Evolutionary conservation across 2,113 vertebrate genomes (phyloP), one percentile per base, ranked within the genome.

Genomic region (Misgurnus anguillicaudatus): DNA sequence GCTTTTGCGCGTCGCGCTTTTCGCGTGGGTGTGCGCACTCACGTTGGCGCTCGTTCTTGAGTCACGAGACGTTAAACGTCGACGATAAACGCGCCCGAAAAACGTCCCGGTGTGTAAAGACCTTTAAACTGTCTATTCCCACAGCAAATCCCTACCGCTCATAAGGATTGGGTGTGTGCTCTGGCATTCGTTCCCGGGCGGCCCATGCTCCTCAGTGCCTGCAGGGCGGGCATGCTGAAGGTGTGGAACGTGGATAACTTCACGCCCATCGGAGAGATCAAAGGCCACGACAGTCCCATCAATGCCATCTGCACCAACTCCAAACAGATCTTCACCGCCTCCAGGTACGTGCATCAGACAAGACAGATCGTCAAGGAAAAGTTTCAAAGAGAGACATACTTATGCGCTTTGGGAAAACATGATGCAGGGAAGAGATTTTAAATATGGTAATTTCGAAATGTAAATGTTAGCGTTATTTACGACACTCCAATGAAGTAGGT

Each of bases 221-320:
- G 97, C 86, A 92, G 97, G 0, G 96, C 94, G 0, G 97, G 97
- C 10, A 81, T 95, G 90, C 90, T 99, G 84, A 99, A 99, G 68
- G 96, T 98, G 58, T 99, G 97, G 97, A 98, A 98, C 0, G 95
- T 98, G 68, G 97, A 99, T 68, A 98, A 91, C 90, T 97, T 99
- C 87, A 96, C 95, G 0, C 95, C 95, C 0, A 92, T 99, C 0
- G 97, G 96, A 73, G 97, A 98, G 90, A 93, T 99, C 89, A 96
- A 93, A 79, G 97, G 96, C 45, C 97, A 99, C 0, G 96, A 98
- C 71, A 98, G 96, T 88, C 96, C 97, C 80, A 98, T 99, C 87
- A 99, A 98, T 0, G 97, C 96, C 90, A 95, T 96, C 91, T 99
- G 97, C 81, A 94, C 95, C 91, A 99, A 99, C 85, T 91, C 94